Base-by-base conservation (phyloP, 2,888 invertebrate species). In the Podabrus alpinus region DNA sequence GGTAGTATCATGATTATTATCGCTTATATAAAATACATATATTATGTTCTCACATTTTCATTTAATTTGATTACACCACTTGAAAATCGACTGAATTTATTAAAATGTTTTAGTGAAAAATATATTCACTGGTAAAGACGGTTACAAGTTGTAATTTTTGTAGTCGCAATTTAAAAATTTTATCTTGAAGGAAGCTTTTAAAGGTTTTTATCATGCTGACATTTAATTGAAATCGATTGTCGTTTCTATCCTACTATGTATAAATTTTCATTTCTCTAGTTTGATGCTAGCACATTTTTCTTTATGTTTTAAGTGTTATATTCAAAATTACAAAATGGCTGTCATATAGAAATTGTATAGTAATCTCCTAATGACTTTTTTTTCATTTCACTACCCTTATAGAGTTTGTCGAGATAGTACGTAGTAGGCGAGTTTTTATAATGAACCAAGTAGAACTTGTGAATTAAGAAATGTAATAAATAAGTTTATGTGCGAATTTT, bases 341-440 rank as follows among this genome's bases (percentile, higher is more conserved):
- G 45, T 45, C 45, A 45, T 45, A 45, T n/a, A 68, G 59, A 13
- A 68, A 69, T 61, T 61, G 19, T 21, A 25, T 21, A 62, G 69
- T 69, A 69, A 69, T 69, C 61, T 69, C 24, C 17, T 69, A 69
- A 69, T 69, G 69, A 25, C 61, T 24, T 69, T 69, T 25, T 17
- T 69, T 69, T 29, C 69, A 61, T 69, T 13, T 21, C 69, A 61
- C 61, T 69, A 69, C n/a, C 69, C 69, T 17, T 61, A 11, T 7
- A 45, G 16, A 69, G 25, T 25, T 24, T 15, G 61, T 21, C n/a
- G 69, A 69, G 69, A 69, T 69, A 60, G 69, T n/a, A n/a, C n/a
- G n/a, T 62, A 69, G 69, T 61, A 16, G 69, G 69, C 69, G 69
- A 69, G 61, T 25, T 15, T 60, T 69, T 25, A 24, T 69, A 69